Evolutionary conservation across 37 sponge, comb jelly and placozoan species (phyloP), one percentile per base, ranked within the genome.

Genomic region (Mnemiopsis leidyi): DNA sequence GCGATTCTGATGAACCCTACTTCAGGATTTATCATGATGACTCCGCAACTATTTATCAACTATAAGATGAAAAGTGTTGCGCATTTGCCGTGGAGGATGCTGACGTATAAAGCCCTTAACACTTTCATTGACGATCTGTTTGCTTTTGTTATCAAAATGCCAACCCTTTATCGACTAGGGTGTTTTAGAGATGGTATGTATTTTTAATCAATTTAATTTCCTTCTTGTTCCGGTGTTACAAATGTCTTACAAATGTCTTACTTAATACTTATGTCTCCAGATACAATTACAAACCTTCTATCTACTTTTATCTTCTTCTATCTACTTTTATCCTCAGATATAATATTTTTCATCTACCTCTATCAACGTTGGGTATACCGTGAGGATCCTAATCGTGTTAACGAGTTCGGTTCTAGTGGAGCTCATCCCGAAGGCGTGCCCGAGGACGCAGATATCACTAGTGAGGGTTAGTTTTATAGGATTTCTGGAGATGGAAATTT

Each of bases 141-240:
- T 96, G 99, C 99, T 35, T 99, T 99, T 93, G 97, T 99, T 92
- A 99, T 99, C 68, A 97, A 97, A 76, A 99, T 99, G 99, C 99
- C 99, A 18, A 97, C 95, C 36, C 94, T 99, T 94, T 99, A 99
- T 69, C 90, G 99, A 24, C 95, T 99, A 30, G 99, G 99, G 38
- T 97, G 97, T 75, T 96, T 99, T 76, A 93, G 99, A 93, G 99
- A 99, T 95, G 98, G 98, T 98, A 34, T 90, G 98, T 83, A 23
- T n/a, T n/a, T n/a, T n/a, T n/a, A n/a, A n/a, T n/a, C n/a, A n/a
- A n/a, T n/a, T n/a, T n/a, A n/a, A n/a, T n/a, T n/a, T n/a, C n/a
- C n/a, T n/a, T n/a, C n/a, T n/a, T n/a, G n/a, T n/a, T n/a, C n/a
- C n/a, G n/a, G n/a, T n/a, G n/a, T n/a, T n/a, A n/a, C n/a, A n/a